Base-by-base conservation (phyloP, 2,888 invertebrate species). In the Dasysyrphus albostriatus region DNA sequence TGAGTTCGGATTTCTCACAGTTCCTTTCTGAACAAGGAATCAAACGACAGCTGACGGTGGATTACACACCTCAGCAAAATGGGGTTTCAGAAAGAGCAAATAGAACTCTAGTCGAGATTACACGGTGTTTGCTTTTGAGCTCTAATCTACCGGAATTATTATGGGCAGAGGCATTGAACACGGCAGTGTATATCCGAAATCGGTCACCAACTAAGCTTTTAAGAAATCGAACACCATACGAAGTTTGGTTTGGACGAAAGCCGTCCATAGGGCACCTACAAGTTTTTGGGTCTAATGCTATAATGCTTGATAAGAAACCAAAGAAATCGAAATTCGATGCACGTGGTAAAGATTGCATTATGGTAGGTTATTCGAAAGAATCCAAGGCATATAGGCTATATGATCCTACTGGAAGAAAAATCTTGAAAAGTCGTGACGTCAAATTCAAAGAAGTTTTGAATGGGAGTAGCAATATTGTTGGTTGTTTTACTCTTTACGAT, bases 361-460 rank as follows among this genome's bases (percentile, higher is more conserved):
- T 54, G 69, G 54, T 54, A 29, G 39, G 37, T 10, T 69, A 69
- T 47, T 69, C 69, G 5, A 69, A 69, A 14, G 42, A 69, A 37
- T 54, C 39, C 9, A 29, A 54, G 69, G 69, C 44, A n/a, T n/a
- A 44, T 44, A 69, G 54, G 9, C 24, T 37, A 5, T 69, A 51
- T 54, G 69, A 39, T 5, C n/a, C 69, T 16, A 24, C 12, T 7
- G 10, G 39, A 24, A 39, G 69, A 54, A 69, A 51, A 5, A 51
- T 69, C 14, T 39, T 69, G 8, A 54, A 54, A 69, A 69, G 69
- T 12, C 39, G 39, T 29, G 51, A 69, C 12, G 51, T 69, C 0
- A 69, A 37, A 34, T 67, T 51, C 51, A 54, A 24, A 54, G 54
- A 54, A 14, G 4, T 0, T 2, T 54, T 29, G 14, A 54, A 54